phyloP scores from a whole-genome alignment of 2,113 vertebrate species.

The Trichomycterus rosablanca region DNA sequence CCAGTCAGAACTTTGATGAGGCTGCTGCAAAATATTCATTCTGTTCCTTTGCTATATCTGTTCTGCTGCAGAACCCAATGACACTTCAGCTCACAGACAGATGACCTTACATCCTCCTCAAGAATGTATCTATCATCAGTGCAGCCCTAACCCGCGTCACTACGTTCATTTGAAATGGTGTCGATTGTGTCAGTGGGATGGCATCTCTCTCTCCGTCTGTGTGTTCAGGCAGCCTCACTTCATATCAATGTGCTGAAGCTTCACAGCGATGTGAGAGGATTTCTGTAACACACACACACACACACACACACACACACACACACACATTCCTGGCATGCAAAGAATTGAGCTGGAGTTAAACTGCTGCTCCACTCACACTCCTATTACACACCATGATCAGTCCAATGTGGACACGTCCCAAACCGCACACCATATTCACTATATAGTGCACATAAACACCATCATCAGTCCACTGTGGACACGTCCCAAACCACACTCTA shows the following conservation, averaged over 20 bases:
- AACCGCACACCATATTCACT: neutral
- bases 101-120: neutral
- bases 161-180: neutral
- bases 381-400: too few species aligned
- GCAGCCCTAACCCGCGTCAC: too few species aligned
- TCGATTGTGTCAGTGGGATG: neutral
- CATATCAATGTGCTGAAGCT: neutral
- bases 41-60: too few species aligned
- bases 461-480: neutral
- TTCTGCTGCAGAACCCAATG: slow-evolving; percentile 37
- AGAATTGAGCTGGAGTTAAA: too few species aligned
- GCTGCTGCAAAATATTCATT: too few species aligned
- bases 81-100: neutral
- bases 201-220: neutral
- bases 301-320: neutral
- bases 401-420: neutral
- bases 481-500: neutral
- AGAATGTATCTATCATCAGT: too few species aligned
- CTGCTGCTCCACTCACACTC: neutral
- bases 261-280: neutral
- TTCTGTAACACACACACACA: neutral
- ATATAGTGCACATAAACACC: neutral
- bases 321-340: neutral
- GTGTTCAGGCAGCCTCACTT: neutral
- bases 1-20: too few species aligned